phyloP scores from a whole-genome alignment of 2,113 vertebrate genomes.

The Leucopternis melanops region DNA sequence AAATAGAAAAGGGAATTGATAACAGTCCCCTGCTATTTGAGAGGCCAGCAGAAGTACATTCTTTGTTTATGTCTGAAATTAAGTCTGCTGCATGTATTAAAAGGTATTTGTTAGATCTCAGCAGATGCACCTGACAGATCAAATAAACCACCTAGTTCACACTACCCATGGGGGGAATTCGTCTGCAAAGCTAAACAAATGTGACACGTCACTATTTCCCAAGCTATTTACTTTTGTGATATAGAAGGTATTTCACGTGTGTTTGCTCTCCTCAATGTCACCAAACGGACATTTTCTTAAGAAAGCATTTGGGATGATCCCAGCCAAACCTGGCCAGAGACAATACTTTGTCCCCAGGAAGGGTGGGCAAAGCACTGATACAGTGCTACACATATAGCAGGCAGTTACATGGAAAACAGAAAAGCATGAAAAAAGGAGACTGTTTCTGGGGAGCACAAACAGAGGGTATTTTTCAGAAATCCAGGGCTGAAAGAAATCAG shows the following conservation, averaged over 20 bases:
- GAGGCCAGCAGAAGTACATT: not conserved
- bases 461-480: not conserved
- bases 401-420: not conserved
- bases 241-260: not conserved
- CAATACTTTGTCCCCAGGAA: not conserved
- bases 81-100: not conserved
- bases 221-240: not conserved
- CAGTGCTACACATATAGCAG: not conserved
- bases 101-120: not conserved
- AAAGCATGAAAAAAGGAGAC: not conserved
- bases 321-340: not conserved
- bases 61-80: not conserved
- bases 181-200: not conserved
- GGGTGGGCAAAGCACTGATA: not conserved
- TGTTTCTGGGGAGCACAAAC: not conserved
- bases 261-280: not conserved
- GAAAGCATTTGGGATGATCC: not conserved
- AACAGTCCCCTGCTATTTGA: not conserved
- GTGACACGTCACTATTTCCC: not conserved
- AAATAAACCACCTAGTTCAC: not conserved
- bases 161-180: not conserved
- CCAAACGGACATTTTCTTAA: not conserved
- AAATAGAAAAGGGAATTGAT: not conserved
- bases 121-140: not conserved
- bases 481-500: not conserved